phyloP scores from a whole-genome alignment of 2,797 vertebrate genomes.

The Lithobates sylvaticus region DNA sequence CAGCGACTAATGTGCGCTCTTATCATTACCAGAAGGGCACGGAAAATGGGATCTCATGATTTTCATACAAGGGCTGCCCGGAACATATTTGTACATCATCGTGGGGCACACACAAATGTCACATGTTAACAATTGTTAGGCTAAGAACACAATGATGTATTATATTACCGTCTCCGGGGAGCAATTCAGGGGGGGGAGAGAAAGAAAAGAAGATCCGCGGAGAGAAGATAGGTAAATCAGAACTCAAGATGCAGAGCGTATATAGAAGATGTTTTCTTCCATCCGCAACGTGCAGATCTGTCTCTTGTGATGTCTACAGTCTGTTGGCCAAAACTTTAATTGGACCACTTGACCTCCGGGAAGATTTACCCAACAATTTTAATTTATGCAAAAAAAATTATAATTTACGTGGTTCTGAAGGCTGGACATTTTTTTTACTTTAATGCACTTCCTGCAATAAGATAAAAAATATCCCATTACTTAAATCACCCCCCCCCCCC shows the following conservation, averaged over 20 bases:
- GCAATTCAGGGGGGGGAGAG: constrained; percentile 30
- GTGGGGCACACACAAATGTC: constrained; percentile 69
- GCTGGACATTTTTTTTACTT: too few species aligned
- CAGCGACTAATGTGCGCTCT: constrained; percentile 64
- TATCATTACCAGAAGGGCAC: constrained; percentile 71
- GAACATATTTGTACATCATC: constrained; percentile 72
- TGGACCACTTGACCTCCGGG: too few species aligned
- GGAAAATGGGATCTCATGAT: constrained; percentile 71
- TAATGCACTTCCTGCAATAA: too few species aligned
- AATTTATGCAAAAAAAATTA: too few species aligned
- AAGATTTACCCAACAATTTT: too few species aligned
- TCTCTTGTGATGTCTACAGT: too few species aligned
- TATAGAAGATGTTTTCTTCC: constrained; percentile 1
- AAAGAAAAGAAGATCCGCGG: constrained; percentile 11
- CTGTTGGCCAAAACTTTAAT: too few species aligned
- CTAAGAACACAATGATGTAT: constrained; percentile 63
- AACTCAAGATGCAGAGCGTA: constrained; percentile 46
- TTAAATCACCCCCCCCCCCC: too few species aligned
- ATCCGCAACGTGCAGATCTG: too few species aligned
- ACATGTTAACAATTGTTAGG: constrained; percentile 68
- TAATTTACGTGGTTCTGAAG: too few species aligned
- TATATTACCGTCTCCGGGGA: constrained; percentile 59
- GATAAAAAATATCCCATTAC: too few species aligned
- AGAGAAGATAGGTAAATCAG: neutral
- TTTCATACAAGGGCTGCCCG: constrained; percentile 69